A percentile compares a stretch with the other conserved stretches of the same genome.
These are phyloP conservation scores for Melanotaenia trifasciata DNA, from an alignment of 2,797 vertebrate genomes.

Conservation along the genomic window DNA sequence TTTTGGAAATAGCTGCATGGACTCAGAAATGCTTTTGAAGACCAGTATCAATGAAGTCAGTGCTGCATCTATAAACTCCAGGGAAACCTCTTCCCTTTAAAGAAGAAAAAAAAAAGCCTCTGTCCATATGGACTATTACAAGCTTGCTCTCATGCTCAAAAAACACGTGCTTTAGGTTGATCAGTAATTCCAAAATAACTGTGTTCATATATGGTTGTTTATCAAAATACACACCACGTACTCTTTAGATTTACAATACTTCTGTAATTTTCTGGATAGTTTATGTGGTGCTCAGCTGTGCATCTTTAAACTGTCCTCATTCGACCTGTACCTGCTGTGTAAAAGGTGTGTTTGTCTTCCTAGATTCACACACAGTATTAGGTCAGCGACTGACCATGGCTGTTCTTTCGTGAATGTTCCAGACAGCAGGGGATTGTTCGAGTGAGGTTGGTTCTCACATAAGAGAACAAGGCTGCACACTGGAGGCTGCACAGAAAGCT, in stretches of 20 bases:
- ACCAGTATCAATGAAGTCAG: neutral
- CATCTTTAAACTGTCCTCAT: neutral
- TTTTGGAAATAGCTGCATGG: neutral
- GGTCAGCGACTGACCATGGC: neutral
- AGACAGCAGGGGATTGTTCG: neutral
- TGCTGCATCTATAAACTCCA: neutral
- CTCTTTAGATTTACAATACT: neutral
- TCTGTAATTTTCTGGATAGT: neutral
- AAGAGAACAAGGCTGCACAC: neutral
- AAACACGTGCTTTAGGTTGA: too few species aligned
- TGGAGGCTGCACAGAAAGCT: neutral
- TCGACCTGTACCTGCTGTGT: neutral
- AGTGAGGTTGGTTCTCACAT: neutral
- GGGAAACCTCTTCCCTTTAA: neutral
- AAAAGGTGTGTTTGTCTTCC: neutral
- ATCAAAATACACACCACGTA: too few species aligned
- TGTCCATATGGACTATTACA: too few species aligned
- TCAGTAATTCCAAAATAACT: too few species aligned
- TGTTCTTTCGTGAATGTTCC: constrained; percentile 6
- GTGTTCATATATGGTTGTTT: too few species aligned
- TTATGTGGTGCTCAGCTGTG: neutral
- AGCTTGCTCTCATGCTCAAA: too few species aligned
- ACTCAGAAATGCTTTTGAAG: neutral
- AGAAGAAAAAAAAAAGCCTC: neutral
- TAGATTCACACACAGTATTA: neutral